Evolutionary conservation across 2,797 vertebrate genomes (phyloP).

Genomic region (Geotrypetes seraphini): DNA sequence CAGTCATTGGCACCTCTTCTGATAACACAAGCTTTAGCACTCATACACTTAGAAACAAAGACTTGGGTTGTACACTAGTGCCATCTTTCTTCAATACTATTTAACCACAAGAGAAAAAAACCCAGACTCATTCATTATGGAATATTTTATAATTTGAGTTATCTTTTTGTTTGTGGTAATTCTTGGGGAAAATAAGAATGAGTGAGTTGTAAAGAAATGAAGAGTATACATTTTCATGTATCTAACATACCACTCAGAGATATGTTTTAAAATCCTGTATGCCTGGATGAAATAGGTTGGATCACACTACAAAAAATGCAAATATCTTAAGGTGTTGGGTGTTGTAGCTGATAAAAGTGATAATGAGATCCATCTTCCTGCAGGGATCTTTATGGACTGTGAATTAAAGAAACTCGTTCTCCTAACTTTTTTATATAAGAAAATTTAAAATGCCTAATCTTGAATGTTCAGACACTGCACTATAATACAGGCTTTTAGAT

Average conservation of each 20-base stretch:
- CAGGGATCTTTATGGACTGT: slow-evolving; percentile 29
- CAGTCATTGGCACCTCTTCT: slow-evolving; percentile 40
- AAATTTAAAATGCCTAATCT: too few species aligned
- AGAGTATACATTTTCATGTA: slow-evolving; percentile 38
- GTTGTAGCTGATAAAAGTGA: slow-evolving; percentile 36
- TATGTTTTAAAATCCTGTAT: too few species aligned
- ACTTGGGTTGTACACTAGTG: slow-evolving; percentile 66
- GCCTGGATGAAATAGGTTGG: slow-evolving; percentile 45
- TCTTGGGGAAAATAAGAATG: slow-evolving; percentile 7
- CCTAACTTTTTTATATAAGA: slow-evolving; percentile 30
- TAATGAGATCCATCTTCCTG: slow-evolving; percentile 39
- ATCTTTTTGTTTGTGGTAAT: slow-evolving; percentile 9
- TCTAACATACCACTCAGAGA: too few species aligned
- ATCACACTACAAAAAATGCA: slow-evolving; percentile 42
- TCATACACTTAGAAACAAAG: slow-evolving; percentile 36
- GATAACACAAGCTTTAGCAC: slow-evolving; percentile 57
- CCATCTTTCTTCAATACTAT: slow-evolving; percentile 76
- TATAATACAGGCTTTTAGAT: too few species aligned
- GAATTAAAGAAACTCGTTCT: slow-evolving; percentile 21
- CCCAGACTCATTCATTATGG: slow-evolving; percentile 68
- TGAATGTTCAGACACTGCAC: too few species aligned
- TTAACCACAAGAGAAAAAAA: slow-evolving; percentile 68
- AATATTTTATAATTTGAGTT: slow-evolving; percentile 30
- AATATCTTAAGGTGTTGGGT: slow-evolving; percentile 36
- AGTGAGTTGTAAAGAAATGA: slow-evolving; percentile 14